Percentiles rank a stretch among this genome's conserved stretches.
phyloP scores from a whole-genome alignment of 1,140 invertebrate genomes.

The Drosophila kikkawai region DNA sequence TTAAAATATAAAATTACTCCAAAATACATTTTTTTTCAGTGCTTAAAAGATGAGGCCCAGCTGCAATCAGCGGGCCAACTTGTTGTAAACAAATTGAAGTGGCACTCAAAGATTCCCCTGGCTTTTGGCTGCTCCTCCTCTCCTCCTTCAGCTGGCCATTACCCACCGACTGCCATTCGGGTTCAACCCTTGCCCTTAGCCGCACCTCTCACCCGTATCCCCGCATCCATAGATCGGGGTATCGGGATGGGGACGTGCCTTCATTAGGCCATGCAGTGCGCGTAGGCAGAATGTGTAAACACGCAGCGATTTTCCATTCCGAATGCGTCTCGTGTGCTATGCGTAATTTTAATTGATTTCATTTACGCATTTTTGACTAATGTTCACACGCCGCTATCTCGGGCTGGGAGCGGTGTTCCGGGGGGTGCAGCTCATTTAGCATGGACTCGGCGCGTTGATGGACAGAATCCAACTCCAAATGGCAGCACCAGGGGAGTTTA shows the following conservation, averaged over 20 bases:
- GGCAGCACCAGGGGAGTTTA: constrained; percentile 42
- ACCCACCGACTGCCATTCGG: constrained; percentile 65
- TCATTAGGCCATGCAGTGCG: constrained; percentile 67
- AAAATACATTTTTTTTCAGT: constrained; percentile 1
- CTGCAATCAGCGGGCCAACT: constrained; percentile 62
- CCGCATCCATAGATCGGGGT: background rate
- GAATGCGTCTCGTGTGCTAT: constrained; percentile 57
- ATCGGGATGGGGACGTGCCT: constrained; percentile 60
- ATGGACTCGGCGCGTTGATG: constrained; percentile 69
- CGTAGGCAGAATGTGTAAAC: constrained; percentile 68
- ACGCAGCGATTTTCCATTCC: constrained; percentile 46
- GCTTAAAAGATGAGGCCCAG: constrained; percentile 21
- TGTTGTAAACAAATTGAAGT: constrained; percentile 78
- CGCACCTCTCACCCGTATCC: constrained; percentile 19
- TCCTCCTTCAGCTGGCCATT: constrained; percentile 29
- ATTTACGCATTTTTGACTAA: constrained; percentile 77
- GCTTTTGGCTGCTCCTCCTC: background rate
- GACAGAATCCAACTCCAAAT: constrained; percentile 59
- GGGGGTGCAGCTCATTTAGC: constrained; percentile 68
- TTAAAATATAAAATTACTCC: background rate
- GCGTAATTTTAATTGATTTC: constrained; percentile 80
- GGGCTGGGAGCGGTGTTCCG: constrained; percentile 4
- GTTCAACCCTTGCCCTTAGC: constrained; percentile 39
- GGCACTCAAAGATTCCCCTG: constrained; percentile 43
- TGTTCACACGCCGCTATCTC: constrained; percentile 51